Evolutionary conservation across 2,113 vertebrate species (phyloP).

Genomic region (Nymphicus hollandicus): DNA sequence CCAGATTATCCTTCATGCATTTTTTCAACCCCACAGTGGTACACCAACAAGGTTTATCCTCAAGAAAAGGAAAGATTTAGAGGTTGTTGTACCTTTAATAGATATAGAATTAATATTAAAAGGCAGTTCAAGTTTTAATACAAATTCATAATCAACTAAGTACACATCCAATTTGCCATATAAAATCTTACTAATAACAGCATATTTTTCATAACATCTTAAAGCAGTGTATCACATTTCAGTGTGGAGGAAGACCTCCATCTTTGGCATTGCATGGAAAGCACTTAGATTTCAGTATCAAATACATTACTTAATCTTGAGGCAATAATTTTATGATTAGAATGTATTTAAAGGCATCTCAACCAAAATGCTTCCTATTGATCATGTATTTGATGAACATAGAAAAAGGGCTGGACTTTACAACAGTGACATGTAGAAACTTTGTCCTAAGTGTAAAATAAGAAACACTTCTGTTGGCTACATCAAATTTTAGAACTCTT

Average conservation of each 20-base stretch:
- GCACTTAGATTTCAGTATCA: not conserved
- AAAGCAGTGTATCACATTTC: not conserved
- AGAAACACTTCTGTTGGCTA: not conserved
- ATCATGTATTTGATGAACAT: not conserved
- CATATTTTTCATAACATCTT: not conserved
- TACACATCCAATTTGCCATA: too few relatives aligned
- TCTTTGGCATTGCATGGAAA: not conserved
- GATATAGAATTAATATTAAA: not conserved
- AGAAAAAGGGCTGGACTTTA: not conserved
- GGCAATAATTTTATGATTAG: not conserved
- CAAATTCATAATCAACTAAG: not conserved
- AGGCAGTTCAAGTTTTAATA: not conserved
- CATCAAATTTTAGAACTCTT: not conserved
- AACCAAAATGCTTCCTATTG: not conserved
- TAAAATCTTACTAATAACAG: not conserved
- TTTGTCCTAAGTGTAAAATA: not conserved
- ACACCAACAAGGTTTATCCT: not conserved
- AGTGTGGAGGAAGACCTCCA: not conserved
- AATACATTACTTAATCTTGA: not conserved
- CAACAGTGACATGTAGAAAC: not conserved
- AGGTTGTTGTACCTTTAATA: not conserved
- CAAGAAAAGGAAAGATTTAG: not conserved
- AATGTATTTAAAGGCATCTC: not conserved
- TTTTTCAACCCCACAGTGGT: not conserved
- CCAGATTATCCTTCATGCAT: not conserved